phyloP scores from a whole-genome alignment of 2,797 vertebrate genomes.

The Trachops cirrhosus region DNA sequence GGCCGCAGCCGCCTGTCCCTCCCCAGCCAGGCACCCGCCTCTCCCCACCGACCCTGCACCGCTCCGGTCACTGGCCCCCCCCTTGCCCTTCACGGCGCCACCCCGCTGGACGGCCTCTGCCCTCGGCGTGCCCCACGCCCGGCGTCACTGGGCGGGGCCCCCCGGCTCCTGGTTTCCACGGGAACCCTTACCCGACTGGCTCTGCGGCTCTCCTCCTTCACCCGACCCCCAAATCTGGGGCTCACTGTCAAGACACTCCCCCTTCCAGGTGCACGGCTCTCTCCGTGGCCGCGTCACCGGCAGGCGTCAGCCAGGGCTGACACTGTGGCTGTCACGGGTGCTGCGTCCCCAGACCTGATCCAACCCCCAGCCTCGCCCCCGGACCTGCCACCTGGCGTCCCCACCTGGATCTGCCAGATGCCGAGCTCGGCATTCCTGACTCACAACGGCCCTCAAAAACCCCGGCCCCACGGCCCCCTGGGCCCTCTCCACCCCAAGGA shows the following conservation, averaged over 20 bases:
- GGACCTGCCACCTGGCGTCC: not conserved
- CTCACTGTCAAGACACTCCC: not conserved
- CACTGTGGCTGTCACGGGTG: not conserved
- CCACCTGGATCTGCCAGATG: not conserved
- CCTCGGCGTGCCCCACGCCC: accelerated
- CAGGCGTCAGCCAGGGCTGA: not conserved
- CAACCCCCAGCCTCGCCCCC: not conserved
- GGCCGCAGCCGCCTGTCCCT: not conserved
- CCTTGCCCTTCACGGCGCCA: accelerated
- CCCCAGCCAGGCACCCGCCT: not conserved
- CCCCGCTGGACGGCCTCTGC: not conserved
- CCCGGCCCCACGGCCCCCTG: no score
- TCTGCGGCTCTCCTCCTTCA: not conserved
- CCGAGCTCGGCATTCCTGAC: not conserved
- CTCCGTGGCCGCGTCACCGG: not conserved
- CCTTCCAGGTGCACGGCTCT: not conserved
- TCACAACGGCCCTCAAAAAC: no score
- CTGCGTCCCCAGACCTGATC: not conserved
- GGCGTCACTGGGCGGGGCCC: no score
- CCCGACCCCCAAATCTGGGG: not conserved
- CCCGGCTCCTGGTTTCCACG: not conserved
- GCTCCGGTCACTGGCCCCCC: not conserved
- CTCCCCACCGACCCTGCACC: not conserved
- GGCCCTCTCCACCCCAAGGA: not conserved
- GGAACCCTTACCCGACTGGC: not conserved